These are phyloP conservation scores for Parazoanthus darwini DNA, from an alignment of 92 coral and sea anemone species.

Conservation along the genomic window DNA sequence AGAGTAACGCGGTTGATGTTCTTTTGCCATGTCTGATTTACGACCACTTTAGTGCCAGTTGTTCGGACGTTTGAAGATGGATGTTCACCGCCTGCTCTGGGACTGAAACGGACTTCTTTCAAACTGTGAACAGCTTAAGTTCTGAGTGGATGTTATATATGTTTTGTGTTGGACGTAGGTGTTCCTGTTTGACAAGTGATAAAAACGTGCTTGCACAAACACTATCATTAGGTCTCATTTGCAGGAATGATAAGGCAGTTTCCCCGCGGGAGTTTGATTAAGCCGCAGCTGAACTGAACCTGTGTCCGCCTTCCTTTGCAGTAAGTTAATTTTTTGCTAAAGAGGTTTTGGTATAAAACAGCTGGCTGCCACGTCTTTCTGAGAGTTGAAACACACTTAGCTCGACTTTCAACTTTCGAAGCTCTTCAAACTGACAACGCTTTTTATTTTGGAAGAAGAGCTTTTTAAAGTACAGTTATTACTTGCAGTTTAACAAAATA, in stretches of 20 bases:
- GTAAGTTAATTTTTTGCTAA: too few relatives aligned
- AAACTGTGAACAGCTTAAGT: neutral
- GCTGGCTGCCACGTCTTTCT: too few relatives aligned
- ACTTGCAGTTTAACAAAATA: too few relatives aligned
- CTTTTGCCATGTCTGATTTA: neutral
- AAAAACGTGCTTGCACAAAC: neutral
- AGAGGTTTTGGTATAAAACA: too few relatives aligned
- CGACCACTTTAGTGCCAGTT: neutral
- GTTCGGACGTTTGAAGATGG: neutral
- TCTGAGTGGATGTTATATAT: neutral
- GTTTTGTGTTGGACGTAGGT: neutral
- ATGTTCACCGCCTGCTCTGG: neutral
- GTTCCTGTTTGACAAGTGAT: constrained; percentile 14
- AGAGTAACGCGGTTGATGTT: neutral
- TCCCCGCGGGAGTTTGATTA: neutral
- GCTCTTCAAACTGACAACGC: too few relatives aligned
- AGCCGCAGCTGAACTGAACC: neutral
- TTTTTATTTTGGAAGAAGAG: too few relatives aligned
- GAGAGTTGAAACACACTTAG: too few relatives aligned
- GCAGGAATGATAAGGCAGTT: neutral
- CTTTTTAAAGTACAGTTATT: too few relatives aligned
- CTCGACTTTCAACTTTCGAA: too few relatives aligned
- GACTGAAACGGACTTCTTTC: neutral
- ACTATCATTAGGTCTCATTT: neutral
- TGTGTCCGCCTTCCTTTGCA: neutral